Conservation (phyloP, 2,888 invertebrate species). For the Elmis aenea region DNA sequence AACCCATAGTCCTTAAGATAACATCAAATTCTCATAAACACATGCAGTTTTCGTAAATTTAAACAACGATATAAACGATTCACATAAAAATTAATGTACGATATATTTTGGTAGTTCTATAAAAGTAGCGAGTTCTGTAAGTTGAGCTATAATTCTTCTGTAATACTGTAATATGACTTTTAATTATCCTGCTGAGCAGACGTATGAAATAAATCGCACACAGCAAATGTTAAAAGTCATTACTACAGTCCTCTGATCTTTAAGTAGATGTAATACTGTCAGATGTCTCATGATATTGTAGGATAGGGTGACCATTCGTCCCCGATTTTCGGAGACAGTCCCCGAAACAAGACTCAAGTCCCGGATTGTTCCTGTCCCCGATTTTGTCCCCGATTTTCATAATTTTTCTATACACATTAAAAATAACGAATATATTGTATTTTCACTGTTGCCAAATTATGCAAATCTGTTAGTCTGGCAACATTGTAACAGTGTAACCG, state of each 20-base stretch:
- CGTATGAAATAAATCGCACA: conserved; percentile 28
- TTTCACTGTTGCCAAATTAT: no score
- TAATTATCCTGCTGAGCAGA: conserved; percentile 34
- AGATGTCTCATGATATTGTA: conserved; percentile 14
- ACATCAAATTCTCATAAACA: no score
- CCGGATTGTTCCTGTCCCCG: no score
- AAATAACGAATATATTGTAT: no score
- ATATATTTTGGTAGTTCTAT: conserved; percentile 12
- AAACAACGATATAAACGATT: conserved; percentile 4
- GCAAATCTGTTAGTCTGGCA: no score
- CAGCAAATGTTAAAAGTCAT: conserved; percentile 25
- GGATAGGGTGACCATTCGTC: no score
- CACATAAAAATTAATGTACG: conserved; percentile 3
- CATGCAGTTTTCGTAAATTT: conserved; percentile 6
- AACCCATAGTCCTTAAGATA: no score
- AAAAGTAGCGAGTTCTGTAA: conserved; percentile 18
- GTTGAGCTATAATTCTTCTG: conserved; percentile 41
- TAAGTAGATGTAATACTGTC: conserved; percentile 15
- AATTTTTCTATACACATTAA: no score
- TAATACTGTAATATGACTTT: conserved; percentile 43
- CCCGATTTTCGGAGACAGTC: no score
- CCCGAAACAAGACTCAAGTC: no score
- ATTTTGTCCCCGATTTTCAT: no score
- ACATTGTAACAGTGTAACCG: no score
- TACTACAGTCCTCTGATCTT: conserved; percentile 20